Evolutionary conservation across 2,888 invertebrate genomes (phyloP), one percentile per base, ranked within the genome.

Genomic region (Myopa tessellatipennis): DNA sequence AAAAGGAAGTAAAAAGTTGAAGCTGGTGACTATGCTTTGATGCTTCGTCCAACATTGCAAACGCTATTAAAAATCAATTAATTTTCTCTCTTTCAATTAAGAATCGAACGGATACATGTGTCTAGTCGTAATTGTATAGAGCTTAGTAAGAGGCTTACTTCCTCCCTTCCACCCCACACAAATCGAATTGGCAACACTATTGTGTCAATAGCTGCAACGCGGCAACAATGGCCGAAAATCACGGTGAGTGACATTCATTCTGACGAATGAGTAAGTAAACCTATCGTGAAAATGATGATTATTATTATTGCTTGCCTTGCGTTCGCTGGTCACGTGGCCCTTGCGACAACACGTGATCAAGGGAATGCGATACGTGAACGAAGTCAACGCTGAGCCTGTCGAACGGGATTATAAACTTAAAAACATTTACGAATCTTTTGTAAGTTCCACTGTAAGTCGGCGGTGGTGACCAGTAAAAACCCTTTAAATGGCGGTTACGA

Each of bases 231-330:
- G n/a, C 14, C 12, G n/a, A 26, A 63, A 63, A 63, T 63, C 34
- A 26, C 63, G 26, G 6, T 10, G 36, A 82, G 71, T 81, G 82
- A 82, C 82, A 76, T 80, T 82, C 81, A 82, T 82, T 81, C 80
- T 82, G 82, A 82, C 80, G 82, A 81, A 82, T 82, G 81, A 82
- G 80, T 80, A 76, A 52, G 34, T 12, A 63, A 45, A 10, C 45
- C 45, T 45, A 26, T 45, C 45, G 45, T 10, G 6, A 45, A 45
- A 45, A 45, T 10, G 6, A 10, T 10, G 45, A 45, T 45, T 45
- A 45, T 45, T 45, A 45, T 45, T 45, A 45, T 45, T 45, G 45
- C 45, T 45, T 10, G 45, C 7, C 63, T 34, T 18, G 18, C 63
- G 63, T 63, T 26, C 63, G 63, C n/a, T n/a, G 10, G 63, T 63